Base-by-base conservation (phyloP, 2,113 vertebrate species). In the Anas platyrhynchos region DNA sequence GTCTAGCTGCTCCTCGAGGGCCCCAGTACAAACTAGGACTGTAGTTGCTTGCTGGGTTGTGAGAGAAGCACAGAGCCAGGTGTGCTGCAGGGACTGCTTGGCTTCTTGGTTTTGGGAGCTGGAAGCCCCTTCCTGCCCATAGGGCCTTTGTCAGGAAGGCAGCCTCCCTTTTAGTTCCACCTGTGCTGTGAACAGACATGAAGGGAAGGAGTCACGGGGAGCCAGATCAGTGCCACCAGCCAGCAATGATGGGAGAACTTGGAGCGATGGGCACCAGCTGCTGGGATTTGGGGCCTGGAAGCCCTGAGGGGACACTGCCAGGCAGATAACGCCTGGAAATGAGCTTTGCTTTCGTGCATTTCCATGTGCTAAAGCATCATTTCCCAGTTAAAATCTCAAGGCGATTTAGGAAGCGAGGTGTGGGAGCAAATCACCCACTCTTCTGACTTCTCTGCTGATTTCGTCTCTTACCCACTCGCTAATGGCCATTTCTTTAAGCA, bases 51-150 rank as follows among this genome's bases (percentile, higher is more conserved):
- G 9, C 43, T 25, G 63, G 11, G 9, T 14, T 73, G 76, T 36
- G 31, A 27, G 58, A 48, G 62, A 16, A 3, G 6, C 2, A 2
- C 0, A 0, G 46, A 74, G 23, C 26, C 7, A 34, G 5, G 4
- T 32, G 21, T 63, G 76, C 67, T 50, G 52, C 29, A 32, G 22
- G 26, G 46, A 26, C 18, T 16, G 13, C 0, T 0, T 27, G 25
- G 13, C n/a, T 52, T 59, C 31, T 71, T 63, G 15, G 3, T 14
- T 46, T 9, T 20, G 41, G 34, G 32, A 44, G 46, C 56, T 80
- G 50, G 55, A 83, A 67, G 18, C 16, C 15, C 38, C 54, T n/a
- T 46, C 74, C 58, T 54, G 11, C 36, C 77, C 3, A 1, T n/a
- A 38, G 2, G 2, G 14, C n/a, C 58, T 59, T 73, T 67, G 31